Evolutionary conservation across 2,113 vertebrate genomes (phyloP).

Genomic region (Heptranchias perlo): DNA sequence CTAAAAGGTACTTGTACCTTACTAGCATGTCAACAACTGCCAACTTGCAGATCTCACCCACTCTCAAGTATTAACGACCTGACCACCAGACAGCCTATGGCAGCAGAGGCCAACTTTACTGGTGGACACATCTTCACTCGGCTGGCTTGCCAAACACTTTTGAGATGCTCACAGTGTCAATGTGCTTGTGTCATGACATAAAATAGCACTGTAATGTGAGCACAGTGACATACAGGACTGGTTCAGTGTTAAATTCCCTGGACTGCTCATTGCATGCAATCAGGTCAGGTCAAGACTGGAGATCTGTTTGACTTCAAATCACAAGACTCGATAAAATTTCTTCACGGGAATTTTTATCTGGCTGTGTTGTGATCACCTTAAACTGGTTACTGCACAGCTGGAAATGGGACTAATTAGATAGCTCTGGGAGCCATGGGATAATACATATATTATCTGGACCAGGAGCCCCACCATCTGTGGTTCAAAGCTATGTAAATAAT

Average conservation of each 20-base stretch:
- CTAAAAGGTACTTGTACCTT: background rate
- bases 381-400: conserved; percentile 19
- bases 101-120: background rate
- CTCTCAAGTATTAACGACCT: background rate
- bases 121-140: background rate
- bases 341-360: background rate
- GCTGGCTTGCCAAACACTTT: background rate
- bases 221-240: background rate
- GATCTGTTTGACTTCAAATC: conserved; percentile 14
- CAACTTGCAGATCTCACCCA: background rate
- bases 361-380: background rate
- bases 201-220: background rate
- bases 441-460: background rate
- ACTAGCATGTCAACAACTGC: no score
- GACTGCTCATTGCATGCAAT: background rate
- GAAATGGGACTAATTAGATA: background rate
- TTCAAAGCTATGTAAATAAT: background rate
- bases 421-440: no score
- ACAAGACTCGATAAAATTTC: background rate
- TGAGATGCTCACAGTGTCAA: background rate
- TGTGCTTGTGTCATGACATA: background rate
- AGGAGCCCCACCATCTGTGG: conserved; percentile 14
- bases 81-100: background rate
- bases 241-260: background rate
- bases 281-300: background rate